A percentile compares a stretch with the other conserved stretches of the same genome.
phyloP scores from a whole-genome alignment of 2,113 vertebrate genomes.

The Meleagris gallopavo region DNA sequence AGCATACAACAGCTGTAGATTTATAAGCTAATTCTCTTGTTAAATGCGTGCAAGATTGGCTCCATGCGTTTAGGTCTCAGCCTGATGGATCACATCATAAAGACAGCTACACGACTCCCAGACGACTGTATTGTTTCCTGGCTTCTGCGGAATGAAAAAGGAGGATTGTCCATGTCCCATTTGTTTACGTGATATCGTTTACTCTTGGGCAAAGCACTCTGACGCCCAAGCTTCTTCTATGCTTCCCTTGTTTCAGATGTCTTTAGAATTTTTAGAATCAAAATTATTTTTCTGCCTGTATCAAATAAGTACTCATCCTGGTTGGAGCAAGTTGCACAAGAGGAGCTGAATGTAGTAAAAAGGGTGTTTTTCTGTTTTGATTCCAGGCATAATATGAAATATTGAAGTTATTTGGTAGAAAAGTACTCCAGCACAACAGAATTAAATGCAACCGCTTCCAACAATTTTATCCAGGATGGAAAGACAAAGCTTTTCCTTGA shows the following conservation, averaged over 20 bases:
- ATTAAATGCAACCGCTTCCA: not conserved
- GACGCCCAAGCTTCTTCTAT: not conserved
- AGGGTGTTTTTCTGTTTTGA: not conserved
- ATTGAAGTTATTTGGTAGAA: not conserved
- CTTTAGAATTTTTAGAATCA: not conserved
- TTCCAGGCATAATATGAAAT: not conserved
- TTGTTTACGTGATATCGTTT: not conserved
- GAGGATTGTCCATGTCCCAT: not conserved
- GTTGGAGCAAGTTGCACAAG: not conserved
- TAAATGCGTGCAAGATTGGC: not conserved
- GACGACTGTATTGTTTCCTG: not conserved
- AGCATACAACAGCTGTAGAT: not conserved
- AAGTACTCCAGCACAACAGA: not conserved
- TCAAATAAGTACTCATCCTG: not conserved
- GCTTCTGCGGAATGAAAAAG: not conserved
- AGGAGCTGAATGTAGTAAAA: not conserved
- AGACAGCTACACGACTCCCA: not conserved
- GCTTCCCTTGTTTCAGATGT: not conserved
- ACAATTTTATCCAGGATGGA: not conserved
- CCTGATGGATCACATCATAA: not conserved
- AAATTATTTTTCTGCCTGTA: not conserved
- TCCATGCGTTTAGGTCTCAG: not conserved
- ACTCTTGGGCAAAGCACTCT: not conserved
- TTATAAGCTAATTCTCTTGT: conserved; percentile 19
- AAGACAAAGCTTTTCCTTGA: not conserved